Percentiles rank a stretch among this genome's conserved stretches.
Conservation (phyloP, 1,140 invertebrate genomes). For the Leptestheria dahalacensis region DNA sequence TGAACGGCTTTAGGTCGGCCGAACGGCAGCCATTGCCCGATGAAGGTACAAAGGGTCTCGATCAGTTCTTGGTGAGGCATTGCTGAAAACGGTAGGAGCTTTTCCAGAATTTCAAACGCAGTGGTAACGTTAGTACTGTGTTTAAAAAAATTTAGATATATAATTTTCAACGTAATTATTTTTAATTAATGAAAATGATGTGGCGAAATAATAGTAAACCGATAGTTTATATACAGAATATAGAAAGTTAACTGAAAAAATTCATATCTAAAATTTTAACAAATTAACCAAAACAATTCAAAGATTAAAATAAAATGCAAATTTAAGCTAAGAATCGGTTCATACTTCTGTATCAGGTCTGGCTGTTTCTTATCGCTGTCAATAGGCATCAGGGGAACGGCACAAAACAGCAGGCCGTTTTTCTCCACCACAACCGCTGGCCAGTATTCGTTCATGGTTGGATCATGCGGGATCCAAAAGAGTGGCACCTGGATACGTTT, state of each 20-base stretch:
- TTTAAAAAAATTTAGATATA: too few species aligned
- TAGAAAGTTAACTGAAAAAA: too few species aligned
- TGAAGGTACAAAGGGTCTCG: background rate
- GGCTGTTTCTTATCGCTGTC: background rate
- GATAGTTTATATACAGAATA: too few species aligned
- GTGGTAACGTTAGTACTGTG: background rate
- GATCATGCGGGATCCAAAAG: background rate
- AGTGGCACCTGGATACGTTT: background rate
- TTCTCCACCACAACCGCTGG: background rate
- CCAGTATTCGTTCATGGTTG: background rate
- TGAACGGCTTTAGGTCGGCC: background rate
- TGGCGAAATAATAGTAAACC: too few species aligned
- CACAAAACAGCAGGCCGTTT: background rate
- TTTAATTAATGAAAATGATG: too few species aligned
- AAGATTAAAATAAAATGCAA: background rate
- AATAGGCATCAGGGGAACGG: background rate
- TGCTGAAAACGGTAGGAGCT: background rate
- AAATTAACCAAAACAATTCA: background rate
- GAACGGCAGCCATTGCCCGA: background rate
- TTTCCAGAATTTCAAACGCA: background rate
- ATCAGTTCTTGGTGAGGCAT: background rate
- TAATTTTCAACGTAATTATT: too few species aligned
- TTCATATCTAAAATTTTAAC: too few species aligned
- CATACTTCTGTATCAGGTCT: background rate
- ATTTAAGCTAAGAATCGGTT: background rate